Evolutionary conservation across 2,888 invertebrate genomes (phyloP).

Genomic region (Campoplex nolae): DNA sequence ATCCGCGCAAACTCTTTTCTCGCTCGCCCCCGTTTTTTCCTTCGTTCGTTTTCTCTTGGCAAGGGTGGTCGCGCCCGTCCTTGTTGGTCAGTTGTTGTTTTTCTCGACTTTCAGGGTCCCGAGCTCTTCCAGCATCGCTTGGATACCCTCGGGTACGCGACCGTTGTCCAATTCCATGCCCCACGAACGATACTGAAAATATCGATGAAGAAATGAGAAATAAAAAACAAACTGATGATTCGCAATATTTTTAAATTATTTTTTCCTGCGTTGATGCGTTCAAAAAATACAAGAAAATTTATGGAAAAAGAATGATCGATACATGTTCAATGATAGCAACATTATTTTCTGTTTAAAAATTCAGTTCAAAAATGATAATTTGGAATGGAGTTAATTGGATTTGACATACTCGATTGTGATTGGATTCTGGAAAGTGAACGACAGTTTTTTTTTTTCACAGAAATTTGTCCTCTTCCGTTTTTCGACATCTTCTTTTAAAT

Average conservation of each 20-base stretch:
- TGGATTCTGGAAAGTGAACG: neutral
- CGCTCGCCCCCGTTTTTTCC: neutral
- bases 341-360: no score
- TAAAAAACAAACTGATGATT: neutral
- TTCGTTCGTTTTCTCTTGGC: constrained; percentile 7
- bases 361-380: neutral
- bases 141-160: constrained; percentile 91
- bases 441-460: neutral
- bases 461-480: neutral
- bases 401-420: neutral
- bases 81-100: constrained; percentile 70
- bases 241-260: neutral
- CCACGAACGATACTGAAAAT: constrained; percentile 92
- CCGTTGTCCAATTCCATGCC: constrained; percentile 93
- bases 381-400: neutral
- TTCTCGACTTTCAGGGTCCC: constrained; percentile 90
- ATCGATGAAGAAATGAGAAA: neutral
- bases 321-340: neutral
- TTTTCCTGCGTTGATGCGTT: no score
- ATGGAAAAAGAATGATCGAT: neutral
- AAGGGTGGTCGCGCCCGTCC: constrained; percentile 30
- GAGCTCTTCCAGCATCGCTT: constrained; percentile 91
- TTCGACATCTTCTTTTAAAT: neutral
- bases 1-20: constrained; percentile 5
- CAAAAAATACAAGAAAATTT: no score